A percentile compares a stretch with the other conserved stretches of the same genome.
Conservation (phyloP, 2,797 vertebrate genomes). For the Cryptoprocta ferox region DNA sequence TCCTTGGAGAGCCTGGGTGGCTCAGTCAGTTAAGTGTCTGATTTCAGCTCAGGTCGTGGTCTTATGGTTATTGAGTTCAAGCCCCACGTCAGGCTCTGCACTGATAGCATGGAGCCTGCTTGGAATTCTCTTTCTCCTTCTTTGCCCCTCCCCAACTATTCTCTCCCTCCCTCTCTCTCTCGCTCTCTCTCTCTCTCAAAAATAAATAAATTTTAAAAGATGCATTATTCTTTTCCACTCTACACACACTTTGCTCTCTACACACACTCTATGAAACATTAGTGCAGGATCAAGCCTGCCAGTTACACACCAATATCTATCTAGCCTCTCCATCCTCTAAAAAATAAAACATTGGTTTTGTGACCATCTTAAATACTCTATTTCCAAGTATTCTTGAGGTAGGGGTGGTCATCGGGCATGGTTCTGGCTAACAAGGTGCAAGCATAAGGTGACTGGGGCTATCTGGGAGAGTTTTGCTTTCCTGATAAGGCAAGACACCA, state of each 20-base stretch:
- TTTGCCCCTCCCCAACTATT: too few relatives aligned
- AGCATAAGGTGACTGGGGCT: background rate
- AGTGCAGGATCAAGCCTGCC: background rate
- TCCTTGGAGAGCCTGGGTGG: background rate
- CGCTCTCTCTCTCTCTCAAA: too few relatives aligned
- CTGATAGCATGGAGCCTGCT: too few relatives aligned
- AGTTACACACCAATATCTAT: background rate
- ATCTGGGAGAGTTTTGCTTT: background rate
- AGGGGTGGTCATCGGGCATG: background rate
- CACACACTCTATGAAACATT: background rate
- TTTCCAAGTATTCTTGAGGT: background rate
- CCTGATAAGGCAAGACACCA: background rate
- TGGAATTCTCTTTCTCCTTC: too few relatives aligned
- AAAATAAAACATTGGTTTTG: background rate
- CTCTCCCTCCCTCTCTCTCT: too few relatives aligned
- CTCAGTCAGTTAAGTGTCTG: too few relatives aligned
- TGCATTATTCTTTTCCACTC: background rate
- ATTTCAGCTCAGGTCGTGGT: too few relatives aligned
- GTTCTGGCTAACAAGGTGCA: background rate
- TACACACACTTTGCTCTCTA: background rate
- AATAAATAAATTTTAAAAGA: background rate
- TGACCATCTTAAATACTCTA: background rate
- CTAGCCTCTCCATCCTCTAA: background rate
- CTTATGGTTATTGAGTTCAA: too few relatives aligned
- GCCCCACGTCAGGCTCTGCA: too few relatives aligned